phyloP scores from a whole-genome alignment of 2,113 vertebrate species.

The Solenodon paradoxus region DNA sequence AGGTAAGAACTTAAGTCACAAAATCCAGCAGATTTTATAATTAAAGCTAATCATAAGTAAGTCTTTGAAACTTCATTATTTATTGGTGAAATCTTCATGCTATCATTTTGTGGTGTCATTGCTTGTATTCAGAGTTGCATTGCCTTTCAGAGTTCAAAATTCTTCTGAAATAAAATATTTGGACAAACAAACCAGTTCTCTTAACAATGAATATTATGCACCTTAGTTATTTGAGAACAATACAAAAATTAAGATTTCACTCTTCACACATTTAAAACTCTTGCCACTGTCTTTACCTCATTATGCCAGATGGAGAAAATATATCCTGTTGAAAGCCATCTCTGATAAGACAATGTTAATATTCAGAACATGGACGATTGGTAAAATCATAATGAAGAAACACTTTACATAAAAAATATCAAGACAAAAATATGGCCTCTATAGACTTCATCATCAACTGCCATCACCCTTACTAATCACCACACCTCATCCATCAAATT shows the following conservation, averaged over 20 bases:
- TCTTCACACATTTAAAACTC: constrained; percentile 47
- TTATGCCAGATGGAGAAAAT: constrained; percentile 56
- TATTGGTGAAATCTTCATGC: neutral
- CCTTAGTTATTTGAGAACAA: constrained; percentile 57
- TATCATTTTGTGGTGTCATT: neutral
- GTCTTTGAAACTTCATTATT: constrained; percentile 30
- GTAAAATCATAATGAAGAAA: constrained; percentile 75
- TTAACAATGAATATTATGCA: neutral
- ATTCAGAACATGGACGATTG: constrained; percentile 72
- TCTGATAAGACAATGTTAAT: constrained; percentile 42
- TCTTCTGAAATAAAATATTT: neutral
- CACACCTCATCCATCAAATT: constrained; percentile 72
- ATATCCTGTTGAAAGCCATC: constrained; percentile 63
- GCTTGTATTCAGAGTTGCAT: neutral
- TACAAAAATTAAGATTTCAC: constrained; percentile 40
- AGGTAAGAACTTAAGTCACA: neutral
- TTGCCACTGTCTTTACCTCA: constrained; percentile 42
- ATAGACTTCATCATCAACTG: constrained; percentile 69
- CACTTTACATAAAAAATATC: constrained; percentile 66
- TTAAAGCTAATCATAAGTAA: constrained; percentile 35
- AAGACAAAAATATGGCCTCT: constrained; percentile 77
- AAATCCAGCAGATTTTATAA: constrained; percentile 40
- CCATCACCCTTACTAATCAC: constrained; percentile 77
- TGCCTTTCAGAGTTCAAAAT: neutral
- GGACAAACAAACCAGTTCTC: neutral